Evolutionary conservation across 2,888 invertebrate species (phyloP).

Genomic region (Caenorhabditis sinica): DNA sequence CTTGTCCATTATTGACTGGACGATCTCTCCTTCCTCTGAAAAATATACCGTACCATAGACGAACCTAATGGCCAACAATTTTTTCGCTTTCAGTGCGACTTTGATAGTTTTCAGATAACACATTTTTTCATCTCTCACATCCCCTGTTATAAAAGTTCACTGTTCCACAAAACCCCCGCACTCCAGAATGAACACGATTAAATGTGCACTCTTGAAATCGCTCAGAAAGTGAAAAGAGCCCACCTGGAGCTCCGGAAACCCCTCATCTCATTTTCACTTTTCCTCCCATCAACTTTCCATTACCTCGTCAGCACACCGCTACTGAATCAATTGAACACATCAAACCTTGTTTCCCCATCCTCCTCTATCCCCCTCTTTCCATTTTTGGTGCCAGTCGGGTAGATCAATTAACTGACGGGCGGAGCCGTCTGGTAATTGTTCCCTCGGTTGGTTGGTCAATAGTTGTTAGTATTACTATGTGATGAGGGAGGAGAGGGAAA

Average conservation of each 20-base stretch:
- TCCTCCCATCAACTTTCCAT: conserved; percentile 23
- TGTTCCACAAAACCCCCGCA: too few relatives aligned
- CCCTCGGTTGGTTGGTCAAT: conserved; percentile 7
- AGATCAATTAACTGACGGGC: conserved; percentile 56
- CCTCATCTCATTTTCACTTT: not conserved
- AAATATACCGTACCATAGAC: too few relatives aligned
- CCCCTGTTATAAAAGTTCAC: too few relatives aligned
- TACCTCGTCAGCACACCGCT: not conserved
- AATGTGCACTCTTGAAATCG: too few relatives aligned
- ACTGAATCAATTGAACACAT: not conserved
- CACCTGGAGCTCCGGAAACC: not conserved
- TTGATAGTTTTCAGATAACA: too few relatives aligned
- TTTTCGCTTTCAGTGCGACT: too few relatives aligned
- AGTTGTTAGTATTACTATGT: not conserved
- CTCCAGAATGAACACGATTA: too few relatives aligned
- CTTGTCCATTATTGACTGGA: too few relatives aligned
- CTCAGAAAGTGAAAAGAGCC: conserved; percentile 37
- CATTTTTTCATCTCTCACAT: too few relatives aligned
- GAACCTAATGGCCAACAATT: too few relatives aligned
- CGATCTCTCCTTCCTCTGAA: too few relatives aligned
- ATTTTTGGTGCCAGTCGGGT: conserved; percentile 48
- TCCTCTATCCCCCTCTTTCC: not conserved
- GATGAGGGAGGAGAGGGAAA: not conserved
- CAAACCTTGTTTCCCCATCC: not conserved
- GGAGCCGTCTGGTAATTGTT: conserved; percentile 52